A percentile compares a stretch with the other conserved stretches of the same genome.
Conservation (phyloP, 2,797 vertebrate species). For the Acanthurus tractus region DNA sequence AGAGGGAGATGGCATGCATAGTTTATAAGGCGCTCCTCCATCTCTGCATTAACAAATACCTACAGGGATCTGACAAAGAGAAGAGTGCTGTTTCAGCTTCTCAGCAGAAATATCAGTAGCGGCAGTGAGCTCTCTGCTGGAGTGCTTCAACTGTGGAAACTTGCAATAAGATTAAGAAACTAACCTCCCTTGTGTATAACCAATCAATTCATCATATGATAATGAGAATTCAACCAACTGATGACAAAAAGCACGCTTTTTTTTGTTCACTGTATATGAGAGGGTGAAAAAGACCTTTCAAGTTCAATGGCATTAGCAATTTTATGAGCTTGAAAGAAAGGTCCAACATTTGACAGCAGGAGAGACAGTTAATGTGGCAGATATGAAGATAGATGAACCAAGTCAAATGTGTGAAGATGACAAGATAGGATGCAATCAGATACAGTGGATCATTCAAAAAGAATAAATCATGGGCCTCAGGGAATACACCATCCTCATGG, state of each 20-base stretch:
- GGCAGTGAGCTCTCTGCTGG: constrained; percentile 31
- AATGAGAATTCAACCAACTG: constrained; percentile 42
- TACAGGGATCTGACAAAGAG: constrained; percentile 73
- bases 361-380: constrained; percentile 42
- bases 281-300: constrained; percentile 10
- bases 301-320: constrained; percentile 12
- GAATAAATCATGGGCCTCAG: constrained; percentile 39
- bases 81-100: constrained; percentile 71
- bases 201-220: constrained; percentile 59
- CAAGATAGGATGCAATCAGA: constrained; percentile 49
- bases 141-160: constrained; percentile 37
- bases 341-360: constrained; percentile 48
- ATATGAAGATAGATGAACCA: constrained; percentile 57
- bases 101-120: constrained; percentile 60
- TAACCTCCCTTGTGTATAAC: constrained; percentile 30
- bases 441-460: constrained; percentile 42
- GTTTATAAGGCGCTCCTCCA: constrained; percentile 78
- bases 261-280: constrained; percentile 15
- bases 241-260: constrained; percentile 29
- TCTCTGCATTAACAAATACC: constrained; percentile 79
- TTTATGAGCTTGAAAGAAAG: constrained; percentile 44
- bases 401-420: constrained; percentile 57
- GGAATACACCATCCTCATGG: constrained; percentile 32
- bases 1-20: constrained; percentile 80
- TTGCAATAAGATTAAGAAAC: constrained; percentile 52